Conservation (phyloP, 2,888 invertebrate species). For the Clistopyga incitator region DNA sequence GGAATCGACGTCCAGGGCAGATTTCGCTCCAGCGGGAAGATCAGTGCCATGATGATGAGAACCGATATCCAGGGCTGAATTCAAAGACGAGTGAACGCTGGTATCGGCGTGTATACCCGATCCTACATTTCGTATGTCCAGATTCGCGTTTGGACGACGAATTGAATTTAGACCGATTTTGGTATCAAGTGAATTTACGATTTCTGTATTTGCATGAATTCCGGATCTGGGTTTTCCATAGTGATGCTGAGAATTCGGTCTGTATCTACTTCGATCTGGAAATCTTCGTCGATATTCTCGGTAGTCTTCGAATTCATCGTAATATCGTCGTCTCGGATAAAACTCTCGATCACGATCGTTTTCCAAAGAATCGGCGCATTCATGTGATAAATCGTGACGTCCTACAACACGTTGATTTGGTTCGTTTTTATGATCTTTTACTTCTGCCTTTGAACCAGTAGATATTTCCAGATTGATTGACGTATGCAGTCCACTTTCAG, state of each 20-base stretch:
- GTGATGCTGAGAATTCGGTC: not conserved
- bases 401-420: not conserved
- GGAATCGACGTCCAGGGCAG: not conserved
- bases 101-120: slow-evolving; percentile 7
- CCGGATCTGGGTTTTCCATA: not conserved
- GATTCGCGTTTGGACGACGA: not conserved
- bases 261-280: not conserved
- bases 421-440: not conserved
- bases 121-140: not conserved
- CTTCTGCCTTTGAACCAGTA: not conserved
- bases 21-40: no score
- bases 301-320: not conserved
- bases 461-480: slow-evolving; percentile 10
- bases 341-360: slow-evolving; percentile 1
- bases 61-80: not conserved
- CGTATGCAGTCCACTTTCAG: not conserved
- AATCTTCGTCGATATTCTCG: not conserved
- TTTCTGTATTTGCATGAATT: not conserved
- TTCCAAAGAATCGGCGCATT: not conserved
- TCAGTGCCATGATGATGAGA: no score
- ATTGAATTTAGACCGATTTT: not conserved
- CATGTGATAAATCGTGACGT: not conserved
- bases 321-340: not conserved
- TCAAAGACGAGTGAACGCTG: not conserved
- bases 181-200: not conserved